Evolutionary conservation across 1,140 invertebrate species (phyloP), one percentile per base, ranked within the genome.

Genomic region (Drosophila repletoides): DNA sequence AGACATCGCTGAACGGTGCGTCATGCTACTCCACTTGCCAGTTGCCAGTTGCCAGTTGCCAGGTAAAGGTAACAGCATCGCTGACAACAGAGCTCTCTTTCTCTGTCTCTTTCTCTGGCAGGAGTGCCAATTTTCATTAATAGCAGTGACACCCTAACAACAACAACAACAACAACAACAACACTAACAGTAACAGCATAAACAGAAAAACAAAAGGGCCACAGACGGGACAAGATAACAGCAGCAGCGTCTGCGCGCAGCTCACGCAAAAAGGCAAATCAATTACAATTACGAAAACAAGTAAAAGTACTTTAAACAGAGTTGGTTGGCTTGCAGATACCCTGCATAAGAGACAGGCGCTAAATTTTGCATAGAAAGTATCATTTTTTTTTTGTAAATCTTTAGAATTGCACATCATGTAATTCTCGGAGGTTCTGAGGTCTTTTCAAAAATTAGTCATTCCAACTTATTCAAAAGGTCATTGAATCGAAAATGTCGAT

Each of bases 211-310:
- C 29, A 52, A 52, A 61, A 40, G 48, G 21, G 24, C 29, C 40
- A 33, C 40, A 61, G 36, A 52, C 26, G 45, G 19, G 24, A 34
- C 10, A 46, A 43, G 59, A 63, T 63, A 55, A 64, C 17, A 52
- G 38, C 26, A 60, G 17, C 22, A 17, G 36, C 17, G 36, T 46
- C 38, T 53, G 60, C 48, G 21, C 22, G 22, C 46, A 51, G 29
- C 31, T 55, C 68, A 53, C 48, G 21, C 68, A 72, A 43, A 64
- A 66, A 67, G 55, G 59, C 77, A 81, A 81, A 83, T 81, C 77
- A 81, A 83, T 83, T 81, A 72, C 77, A 83, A 73, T 83, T 59
- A 59, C 59, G 17, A 76, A 68, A 65, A 59, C 58, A 77, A 79
- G 48, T 52, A 49, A n/a, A 22, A 21, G 36, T n/a, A 15, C 14